phyloP scores from a whole-genome alignment of 1,140 invertebrate genomes.

The Leucophenga varia region DNA sequence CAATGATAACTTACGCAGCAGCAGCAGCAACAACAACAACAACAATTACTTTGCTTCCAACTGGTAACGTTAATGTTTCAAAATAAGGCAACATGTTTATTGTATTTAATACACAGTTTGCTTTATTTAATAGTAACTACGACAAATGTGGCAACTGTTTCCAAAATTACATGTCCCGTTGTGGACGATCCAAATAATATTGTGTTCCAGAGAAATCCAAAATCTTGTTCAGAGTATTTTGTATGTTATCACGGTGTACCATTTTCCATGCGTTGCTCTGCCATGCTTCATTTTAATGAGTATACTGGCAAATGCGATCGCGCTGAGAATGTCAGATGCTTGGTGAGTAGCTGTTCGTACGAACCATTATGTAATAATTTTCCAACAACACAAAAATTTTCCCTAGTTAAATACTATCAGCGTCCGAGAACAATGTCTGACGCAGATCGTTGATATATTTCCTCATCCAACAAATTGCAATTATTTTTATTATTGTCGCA shows the following conservation, averaged over 20 bases:
- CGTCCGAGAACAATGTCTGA: slow-evolving; percentile 38
- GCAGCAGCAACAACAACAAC: too few relatives aligned
- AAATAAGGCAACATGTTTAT: too few relatives aligned
- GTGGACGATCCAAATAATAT: slow-evolving; percentile 30
- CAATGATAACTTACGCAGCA: too few relatives aligned
- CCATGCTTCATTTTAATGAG: slow-evolving; percentile 40
- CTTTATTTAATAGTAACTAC: too few relatives aligned
- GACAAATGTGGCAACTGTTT: too few relatives aligned
- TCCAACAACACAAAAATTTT: neutral
- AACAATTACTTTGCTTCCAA: too few relatives aligned
- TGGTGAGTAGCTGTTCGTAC: slow-evolving; percentile 21
- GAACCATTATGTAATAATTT: neutral
- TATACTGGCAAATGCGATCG: slow-evolving; percentile 40
- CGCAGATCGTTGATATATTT: slow-evolving; percentile 34
- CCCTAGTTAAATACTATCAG: slow-evolving; percentile 21
- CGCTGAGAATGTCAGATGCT: slow-evolving; percentile 38
- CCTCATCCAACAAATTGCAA: slow-evolving; percentile 48
- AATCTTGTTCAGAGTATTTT: slow-evolving; percentile 44
- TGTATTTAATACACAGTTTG: too few relatives aligned
- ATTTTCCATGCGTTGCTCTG: slow-evolving; percentile 34
- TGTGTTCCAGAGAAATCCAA: slow-evolving; percentile 33
- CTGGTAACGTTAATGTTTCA: too few relatives aligned
- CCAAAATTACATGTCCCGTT: slow-evolving; percentile 26
- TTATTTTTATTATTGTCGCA: slow-evolving; percentile 41
- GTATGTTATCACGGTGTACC: slow-evolving; percentile 42